phyloP scores from a whole-genome alignment of 1,140 invertebrate genomes.

The Rhizoglyphus robini region DNA sequence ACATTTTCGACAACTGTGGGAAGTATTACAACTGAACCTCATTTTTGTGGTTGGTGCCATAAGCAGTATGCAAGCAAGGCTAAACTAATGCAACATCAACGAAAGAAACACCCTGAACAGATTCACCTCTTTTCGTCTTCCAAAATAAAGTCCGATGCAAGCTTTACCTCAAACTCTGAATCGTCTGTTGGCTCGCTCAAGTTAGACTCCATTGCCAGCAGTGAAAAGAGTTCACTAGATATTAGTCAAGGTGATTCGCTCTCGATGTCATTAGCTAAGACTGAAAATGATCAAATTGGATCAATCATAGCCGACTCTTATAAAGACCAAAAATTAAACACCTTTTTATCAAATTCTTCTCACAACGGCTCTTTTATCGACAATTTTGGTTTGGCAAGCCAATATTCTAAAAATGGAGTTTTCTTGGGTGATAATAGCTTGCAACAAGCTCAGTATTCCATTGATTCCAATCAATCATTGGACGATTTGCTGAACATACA shows the following conservation, averaged over 20 bases:
- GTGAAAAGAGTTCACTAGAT: too few species aligned
- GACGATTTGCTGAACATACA: background rate
- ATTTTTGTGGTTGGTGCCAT: conserved; percentile 63
- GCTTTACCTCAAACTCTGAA: background rate
- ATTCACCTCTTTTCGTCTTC: conserved; percentile 25
- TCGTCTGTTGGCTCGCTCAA: background rate
- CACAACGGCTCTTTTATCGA: background rate
- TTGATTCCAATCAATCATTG: background rate
- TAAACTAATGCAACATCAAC: conserved; percentile 63
- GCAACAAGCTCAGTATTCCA: background rate
- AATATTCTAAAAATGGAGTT: background rate
- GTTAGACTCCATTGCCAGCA: background rate
- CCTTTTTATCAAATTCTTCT: background rate
- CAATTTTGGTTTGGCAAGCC: background rate
- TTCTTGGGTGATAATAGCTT: background rate
- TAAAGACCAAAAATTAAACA: background rate
- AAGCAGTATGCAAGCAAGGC: conserved; percentile 69
- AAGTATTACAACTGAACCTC: conserved; percentile 54
- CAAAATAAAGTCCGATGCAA: background rate
- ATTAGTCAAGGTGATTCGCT: too few species aligned
- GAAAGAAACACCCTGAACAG: conserved; percentile 52
- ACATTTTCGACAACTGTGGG: conserved; percentile 56
- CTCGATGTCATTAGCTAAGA: too few species aligned
- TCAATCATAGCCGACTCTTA: background rate
- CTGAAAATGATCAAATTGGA: background rate